These are phyloP conservation scores for Prosapia bicincta DNA, from an alignment of 2,888 invertebrate species.

Conservation along the genomic window DNA sequence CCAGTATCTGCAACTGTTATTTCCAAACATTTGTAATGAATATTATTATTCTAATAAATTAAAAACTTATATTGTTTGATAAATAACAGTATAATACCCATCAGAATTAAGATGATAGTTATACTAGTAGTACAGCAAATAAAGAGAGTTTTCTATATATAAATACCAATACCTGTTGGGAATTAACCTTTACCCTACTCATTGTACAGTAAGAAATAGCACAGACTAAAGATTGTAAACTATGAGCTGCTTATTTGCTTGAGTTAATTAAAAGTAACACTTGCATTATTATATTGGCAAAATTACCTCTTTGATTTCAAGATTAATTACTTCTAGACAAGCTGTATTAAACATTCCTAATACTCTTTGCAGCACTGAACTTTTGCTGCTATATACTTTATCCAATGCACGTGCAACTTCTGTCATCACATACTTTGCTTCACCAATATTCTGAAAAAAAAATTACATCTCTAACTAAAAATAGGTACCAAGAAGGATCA, in stretches of 20 bases:
- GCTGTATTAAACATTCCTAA: background rate
- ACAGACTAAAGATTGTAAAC: no score
- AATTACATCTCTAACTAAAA: background rate
- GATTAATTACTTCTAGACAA: background rate
- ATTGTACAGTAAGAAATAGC: no score
- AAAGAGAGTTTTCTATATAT: no score
- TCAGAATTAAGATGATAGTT: no score
- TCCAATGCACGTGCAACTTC: background rate
- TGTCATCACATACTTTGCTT: background rate
- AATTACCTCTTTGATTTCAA: background rate
- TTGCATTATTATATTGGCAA: no score
- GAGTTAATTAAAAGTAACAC: no score
- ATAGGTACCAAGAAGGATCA: no score
- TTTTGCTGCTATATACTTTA: background rate
- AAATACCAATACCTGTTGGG: no score
- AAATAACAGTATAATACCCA: background rate
- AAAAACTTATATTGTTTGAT: background rate
- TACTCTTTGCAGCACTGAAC: background rate
- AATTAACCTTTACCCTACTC: no score
- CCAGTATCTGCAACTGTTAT: background rate
- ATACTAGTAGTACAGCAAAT: no score
- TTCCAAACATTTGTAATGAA: background rate
- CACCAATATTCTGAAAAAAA: background rate
- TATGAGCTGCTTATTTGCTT: no score
- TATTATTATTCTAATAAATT: no score